phyloP scores from a whole-genome alignment of 2,888 invertebrate species.

The Megaustenia siamemsis region DNA sequence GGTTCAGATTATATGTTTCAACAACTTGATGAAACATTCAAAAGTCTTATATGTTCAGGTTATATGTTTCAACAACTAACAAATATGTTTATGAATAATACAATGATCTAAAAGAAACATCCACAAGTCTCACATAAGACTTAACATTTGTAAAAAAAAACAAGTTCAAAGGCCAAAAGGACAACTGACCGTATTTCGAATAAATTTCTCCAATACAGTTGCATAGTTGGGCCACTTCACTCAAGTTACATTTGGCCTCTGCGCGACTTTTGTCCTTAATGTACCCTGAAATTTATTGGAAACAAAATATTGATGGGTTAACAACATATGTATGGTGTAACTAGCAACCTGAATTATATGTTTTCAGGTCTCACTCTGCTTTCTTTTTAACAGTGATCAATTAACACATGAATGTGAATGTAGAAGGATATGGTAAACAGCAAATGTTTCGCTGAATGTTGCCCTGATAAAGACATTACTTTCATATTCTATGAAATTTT shows the following conservation, averaged over 20 bases:
- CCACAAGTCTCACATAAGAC: no score
- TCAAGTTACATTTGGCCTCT: constrained; percentile 85
- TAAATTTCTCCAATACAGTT: constrained; percentile 87
- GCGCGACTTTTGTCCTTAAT: constrained; percentile 88
- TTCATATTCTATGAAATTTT: no score
- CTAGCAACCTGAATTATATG: neutral
- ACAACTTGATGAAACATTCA: no score
- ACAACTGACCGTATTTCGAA: constrained; percentile 69
- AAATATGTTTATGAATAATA: no score
- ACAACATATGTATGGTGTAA: neutral
- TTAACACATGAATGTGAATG: neutral
- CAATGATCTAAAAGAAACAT: no score
- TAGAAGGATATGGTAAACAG: neutral
- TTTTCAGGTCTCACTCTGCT: neutral
- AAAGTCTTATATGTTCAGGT: no score
- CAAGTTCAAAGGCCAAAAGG: neutral
- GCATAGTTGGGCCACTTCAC: constrained; percentile 85
- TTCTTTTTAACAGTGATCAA: neutral
- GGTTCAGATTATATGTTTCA: no score
- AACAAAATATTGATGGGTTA: neutral
- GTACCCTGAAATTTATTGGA: constrained; percentile 78
- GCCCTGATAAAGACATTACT: neutral
- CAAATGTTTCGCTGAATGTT: neutral
- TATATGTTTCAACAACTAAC: no score
- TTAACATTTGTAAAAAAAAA: neutral